Percentiles rank a stretch among this genome's conserved stretches.
phyloP scores from a whole-genome alignment of 2,888 invertebrate species.

The Drosophila melanocephala region DNA sequence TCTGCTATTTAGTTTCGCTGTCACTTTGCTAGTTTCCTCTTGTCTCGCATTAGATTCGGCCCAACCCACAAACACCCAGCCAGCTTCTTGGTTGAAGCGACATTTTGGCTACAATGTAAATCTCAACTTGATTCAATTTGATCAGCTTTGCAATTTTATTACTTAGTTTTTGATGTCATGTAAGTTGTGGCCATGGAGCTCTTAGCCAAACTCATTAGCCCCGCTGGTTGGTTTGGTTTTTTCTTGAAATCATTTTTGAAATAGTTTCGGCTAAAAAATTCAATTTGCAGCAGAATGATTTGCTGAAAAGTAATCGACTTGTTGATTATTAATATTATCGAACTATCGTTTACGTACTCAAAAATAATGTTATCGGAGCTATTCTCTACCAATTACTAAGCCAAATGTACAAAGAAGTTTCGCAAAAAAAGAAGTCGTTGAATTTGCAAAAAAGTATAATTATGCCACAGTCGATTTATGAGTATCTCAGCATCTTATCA shows the following conservation, averaged over 20 bases:
- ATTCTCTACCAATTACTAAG: not conserved
- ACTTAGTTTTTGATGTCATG: not conserved
- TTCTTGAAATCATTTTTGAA: not conserved
- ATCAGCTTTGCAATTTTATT: conserved; percentile 1
- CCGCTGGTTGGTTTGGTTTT: not conserved
- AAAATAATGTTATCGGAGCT: not conserved
- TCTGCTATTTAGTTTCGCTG: conserved; percentile 46
- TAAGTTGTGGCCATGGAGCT: not conserved
- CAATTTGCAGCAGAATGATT: not conserved
- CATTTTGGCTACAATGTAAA: conserved; percentile 8
- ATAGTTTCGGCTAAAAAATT: not conserved
- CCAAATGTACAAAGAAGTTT: not conserved
- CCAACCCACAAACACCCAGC: not conserved
- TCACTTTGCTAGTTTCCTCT: conserved; percentile 56
- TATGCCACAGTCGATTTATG: not conserved
- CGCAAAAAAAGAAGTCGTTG: not conserved
- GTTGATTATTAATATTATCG: not conserved
- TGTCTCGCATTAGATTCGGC: conserved; percentile 18
- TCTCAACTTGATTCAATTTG: conserved; percentile 3
- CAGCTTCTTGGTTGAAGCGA: not conserved
- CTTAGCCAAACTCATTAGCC: not conserved
- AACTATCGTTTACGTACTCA: not conserved
- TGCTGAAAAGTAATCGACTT: not conserved
- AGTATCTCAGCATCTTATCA: not conserved
- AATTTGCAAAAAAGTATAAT: not conserved